Conservation (phyloP, 2,797 vertebrate genomes). For the Poecilia picta region DNA sequence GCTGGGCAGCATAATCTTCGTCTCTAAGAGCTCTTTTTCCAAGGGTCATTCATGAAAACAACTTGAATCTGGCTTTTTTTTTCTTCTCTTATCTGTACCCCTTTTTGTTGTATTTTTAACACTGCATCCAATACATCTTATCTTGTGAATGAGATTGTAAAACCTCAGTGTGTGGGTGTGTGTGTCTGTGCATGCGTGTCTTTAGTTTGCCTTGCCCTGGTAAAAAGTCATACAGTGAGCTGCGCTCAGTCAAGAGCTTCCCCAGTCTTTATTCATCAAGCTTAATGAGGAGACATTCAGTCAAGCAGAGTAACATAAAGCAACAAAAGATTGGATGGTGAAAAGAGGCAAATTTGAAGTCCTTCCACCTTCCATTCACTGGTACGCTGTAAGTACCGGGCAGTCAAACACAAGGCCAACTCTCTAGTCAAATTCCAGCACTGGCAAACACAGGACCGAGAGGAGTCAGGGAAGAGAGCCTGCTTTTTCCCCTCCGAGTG, state of each 20-base stretch:
- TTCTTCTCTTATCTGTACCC: constrained; percentile 31
- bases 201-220: constrained; percentile 44
- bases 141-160: constrained; percentile 55
- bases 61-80: constrained; percentile 62
- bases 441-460: constrained; percentile 51
- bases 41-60: constrained; percentile 70
- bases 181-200: constrained; percentile 25
- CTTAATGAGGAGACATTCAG: constrained; percentile 80
- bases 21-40: constrained; percentile 56
- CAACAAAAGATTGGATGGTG: constrained; percentile 75
- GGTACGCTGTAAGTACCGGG: constrained; percentile 51
- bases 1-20: constrained; percentile 60
- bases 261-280: constrained; percentile 70
- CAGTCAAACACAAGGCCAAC: constrained; percentile 71
- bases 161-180: constrained; percentile 34
- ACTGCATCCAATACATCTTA: constrained; percentile 65
- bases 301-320: constrained; percentile 72
- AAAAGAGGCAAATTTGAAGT: constrained; percentile 74
- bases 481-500: constrained; percentile 39
- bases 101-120: constrained; percentile 66
- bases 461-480: constrained; percentile 58
- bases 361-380: constrained; percentile 70
- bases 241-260: constrained; percentile 77
- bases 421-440: constrained; percentile 75
- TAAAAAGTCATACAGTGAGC: constrained; percentile 69